Conservation (phyloP, 1,140 invertebrate genomes). For the Bursaphelenchus mucronatus region DNA sequence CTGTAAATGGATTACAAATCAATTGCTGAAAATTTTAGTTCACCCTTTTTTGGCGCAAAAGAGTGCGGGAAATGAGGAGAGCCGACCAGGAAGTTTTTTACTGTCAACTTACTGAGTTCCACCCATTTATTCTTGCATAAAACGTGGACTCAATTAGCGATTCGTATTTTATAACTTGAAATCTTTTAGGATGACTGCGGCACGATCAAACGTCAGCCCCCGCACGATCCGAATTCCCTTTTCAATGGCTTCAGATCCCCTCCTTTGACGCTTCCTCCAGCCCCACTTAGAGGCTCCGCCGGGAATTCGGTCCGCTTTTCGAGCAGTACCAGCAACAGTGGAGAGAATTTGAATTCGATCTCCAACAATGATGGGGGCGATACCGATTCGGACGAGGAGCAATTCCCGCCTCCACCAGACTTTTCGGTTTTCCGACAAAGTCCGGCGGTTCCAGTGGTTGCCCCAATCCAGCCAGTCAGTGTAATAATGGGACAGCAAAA, state of each 20-base stretch:
- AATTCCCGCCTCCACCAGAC: slow-evolving; percentile 53
- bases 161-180: slow-evolving; percentile 20
- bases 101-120: too few relatives aligned
- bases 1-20: too few relatives aligned
- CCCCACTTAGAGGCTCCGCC: slow-evolving; percentile 5
- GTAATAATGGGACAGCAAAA: neutral
- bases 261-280: slow-evolving; percentile 2
- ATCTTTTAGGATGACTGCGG: slow-evolving; percentile 44
- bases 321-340: neutral
- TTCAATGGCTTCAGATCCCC: slow-evolving; percentile 19
- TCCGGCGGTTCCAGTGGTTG: slow-evolving; percentile 9
- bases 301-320: neutral
- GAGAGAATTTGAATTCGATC: slow-evolving; percentile 8
- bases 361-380: slow-evolving; percentile 24
- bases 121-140: too few relatives aligned
- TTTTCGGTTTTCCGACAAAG: slow-evolving; percentile 22
- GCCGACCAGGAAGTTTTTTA: too few relatives aligned
- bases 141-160: too few relatives aligned
- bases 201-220: slow-evolving; percentile 38
- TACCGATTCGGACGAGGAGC: slow-evolving; percentile 54
- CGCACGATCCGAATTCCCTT: slow-evolving; percentile 2
- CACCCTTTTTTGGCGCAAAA: too few relatives aligned
- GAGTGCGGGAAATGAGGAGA: too few relatives aligned
- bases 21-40: too few relatives aligned
- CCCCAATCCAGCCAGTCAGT: neutral